Evolutionary conservation across 2,113 vertebrate species (phyloP).

Genomic region (Turnix velox): DNA sequence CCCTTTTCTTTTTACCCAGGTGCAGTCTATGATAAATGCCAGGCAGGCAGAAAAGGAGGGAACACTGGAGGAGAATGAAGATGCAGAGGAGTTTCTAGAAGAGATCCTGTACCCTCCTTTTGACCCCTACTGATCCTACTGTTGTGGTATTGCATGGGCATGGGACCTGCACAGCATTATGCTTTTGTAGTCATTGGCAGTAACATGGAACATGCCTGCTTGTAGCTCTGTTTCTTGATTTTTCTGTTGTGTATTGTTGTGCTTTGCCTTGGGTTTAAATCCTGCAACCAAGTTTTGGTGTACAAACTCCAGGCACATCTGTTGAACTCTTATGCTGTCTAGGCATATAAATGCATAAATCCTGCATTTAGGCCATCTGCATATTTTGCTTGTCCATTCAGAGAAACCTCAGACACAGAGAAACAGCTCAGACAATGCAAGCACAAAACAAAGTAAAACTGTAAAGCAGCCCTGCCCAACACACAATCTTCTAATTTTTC

Average conservation of each 20-base stretch:
- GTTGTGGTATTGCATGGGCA: neutral
- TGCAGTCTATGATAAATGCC: constrained; percentile 45
- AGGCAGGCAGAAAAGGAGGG: neutral
- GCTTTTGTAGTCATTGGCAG: neutral
- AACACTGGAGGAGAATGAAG: neutral
- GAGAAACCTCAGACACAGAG: neutral
- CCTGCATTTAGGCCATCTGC: neutral
- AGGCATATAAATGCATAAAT: neutral
- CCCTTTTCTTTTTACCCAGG: neutral
- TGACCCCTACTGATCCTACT: neutral
- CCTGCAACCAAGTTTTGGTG: neutral
- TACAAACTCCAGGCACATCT: neutral
- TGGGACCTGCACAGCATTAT: neutral
- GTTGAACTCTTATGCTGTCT: neutral
- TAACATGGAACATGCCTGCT: neutral
- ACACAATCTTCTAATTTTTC: neutral
- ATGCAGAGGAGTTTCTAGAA: neutral
- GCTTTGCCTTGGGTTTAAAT: neutral
- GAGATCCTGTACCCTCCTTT: neutral
- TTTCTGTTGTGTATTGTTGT: neutral
- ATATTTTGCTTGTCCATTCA: neutral
- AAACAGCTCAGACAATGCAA: neutral
- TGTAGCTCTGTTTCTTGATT: neutral
- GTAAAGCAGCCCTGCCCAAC: neutral
- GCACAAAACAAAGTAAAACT: neutral